phyloP scores from a whole-genome alignment of 1,140 invertebrate species.

The Venustaconcha ellipsiformis region DNA sequence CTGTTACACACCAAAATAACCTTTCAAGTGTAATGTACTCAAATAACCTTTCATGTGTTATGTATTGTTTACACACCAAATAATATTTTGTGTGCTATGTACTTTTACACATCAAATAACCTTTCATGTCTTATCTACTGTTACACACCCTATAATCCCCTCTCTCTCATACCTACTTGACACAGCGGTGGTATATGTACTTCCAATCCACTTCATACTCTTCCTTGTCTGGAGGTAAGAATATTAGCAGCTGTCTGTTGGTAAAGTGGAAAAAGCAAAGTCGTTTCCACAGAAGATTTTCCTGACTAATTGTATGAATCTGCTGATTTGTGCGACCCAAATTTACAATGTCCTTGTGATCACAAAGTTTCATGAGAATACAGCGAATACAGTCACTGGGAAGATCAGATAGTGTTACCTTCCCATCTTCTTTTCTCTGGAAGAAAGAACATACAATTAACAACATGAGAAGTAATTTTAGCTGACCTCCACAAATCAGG shows the following conservation, averaged over 20 bases:
- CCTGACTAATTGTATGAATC: constrained; percentile 84
- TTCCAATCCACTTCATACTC: constrained; percentile 52
- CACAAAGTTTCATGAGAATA: constrained; percentile 88
- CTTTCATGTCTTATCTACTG: too few relatives aligned
- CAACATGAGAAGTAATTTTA: too few relatives aligned
- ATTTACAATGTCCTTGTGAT: constrained; percentile 90
- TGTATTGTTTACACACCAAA: too few relatives aligned
- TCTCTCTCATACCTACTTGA: constrained; percentile 46
- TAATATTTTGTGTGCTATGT: too few relatives aligned
- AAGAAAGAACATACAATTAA: constrained; percentile 44
- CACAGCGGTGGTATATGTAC: constrained; percentile 55
- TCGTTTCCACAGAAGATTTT: constrained; percentile 92
- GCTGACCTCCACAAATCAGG: not conserved
- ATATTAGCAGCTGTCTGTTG: constrained; percentile 83
- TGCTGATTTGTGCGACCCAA: constrained; percentile 78
- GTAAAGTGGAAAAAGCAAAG: constrained; percentile 94
- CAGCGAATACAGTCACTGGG: constrained; percentile 94
- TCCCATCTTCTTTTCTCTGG: constrained; percentile 85
- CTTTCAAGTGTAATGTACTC: too few relatives aligned
- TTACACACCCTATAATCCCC: too few relatives aligned
- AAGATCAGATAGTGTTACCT: constrained; percentile 87
- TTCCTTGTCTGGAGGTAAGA: constrained; percentile 66
- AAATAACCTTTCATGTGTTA: too few relatives aligned
- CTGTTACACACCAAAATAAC: too few relatives aligned
- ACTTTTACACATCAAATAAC: too few relatives aligned